phyloP scores from a whole-genome alignment of 2,888 invertebrate genomes.

The Microctonus aethiopoides region DNA sequence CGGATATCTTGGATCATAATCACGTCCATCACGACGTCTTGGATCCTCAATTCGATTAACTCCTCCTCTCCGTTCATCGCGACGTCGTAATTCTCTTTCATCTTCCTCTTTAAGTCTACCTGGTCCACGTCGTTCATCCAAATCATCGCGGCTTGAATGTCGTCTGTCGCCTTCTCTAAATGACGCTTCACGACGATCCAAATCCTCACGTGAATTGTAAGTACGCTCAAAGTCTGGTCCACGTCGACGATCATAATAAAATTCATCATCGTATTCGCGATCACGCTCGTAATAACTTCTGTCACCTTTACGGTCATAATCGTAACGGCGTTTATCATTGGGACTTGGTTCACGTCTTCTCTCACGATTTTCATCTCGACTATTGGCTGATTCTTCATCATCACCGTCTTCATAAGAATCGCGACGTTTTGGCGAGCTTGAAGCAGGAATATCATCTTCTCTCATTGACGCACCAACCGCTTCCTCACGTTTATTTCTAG shows the following conservation, averaged over 20 bases:
- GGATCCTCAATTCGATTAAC: conserved; percentile 53
- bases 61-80: conserved; percentile 57
- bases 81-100: conserved; percentile 55
- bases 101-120: conserved; percentile 59
- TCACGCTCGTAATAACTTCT: conserved; percentile 56
- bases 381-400: conserved; percentile 61
- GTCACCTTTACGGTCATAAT: conserved; percentile 55
- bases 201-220: conserved; percentile 60
- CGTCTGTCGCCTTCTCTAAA: conserved; percentile 60
- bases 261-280: conserved; percentile 63
- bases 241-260: conserved; percentile 62
- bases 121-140: conserved; percentile 58
- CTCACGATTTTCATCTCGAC: conserved; percentile 61
- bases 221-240: conserved; percentile 56
- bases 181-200: conserved; percentile 58
- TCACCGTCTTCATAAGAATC: conserved; percentile 64
- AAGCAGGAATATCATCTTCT: conserved; percentile 48
- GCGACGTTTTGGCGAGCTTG: conserved; percentile 54
- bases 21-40: conserved; percentile 50
- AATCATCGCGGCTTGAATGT: conserved; percentile 59
- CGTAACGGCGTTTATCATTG: conserved; percentile 54
- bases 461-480: conserved; percentile 62
- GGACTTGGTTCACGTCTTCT: conserved; percentile 57
- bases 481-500: conserved; percentile 61
- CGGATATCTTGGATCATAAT: conserved; percentile 57